These are phyloP conservation scores for Riparia riparia DNA, from an alignment of 2,113 vertebrate genomes.

Conservation along the genomic window DNA sequence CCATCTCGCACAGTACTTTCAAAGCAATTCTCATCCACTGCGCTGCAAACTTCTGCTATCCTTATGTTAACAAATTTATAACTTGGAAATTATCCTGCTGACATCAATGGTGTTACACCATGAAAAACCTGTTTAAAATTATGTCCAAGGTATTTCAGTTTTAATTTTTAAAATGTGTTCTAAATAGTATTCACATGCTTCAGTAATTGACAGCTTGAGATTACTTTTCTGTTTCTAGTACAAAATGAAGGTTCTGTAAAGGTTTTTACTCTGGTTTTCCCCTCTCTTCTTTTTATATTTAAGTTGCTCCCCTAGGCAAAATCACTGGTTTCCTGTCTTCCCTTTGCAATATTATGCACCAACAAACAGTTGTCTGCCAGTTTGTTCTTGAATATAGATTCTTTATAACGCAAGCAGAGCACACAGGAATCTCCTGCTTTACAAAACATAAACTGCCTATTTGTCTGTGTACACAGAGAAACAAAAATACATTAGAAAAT, in stretches of 20 bases:
- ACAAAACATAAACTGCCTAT: not conserved
- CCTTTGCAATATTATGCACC: not conserved
- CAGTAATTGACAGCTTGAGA: conserved; percentile 12
- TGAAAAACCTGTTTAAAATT: conserved; percentile 60
- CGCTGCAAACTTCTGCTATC: conserved; percentile 6
- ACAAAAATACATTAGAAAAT: not conserved
- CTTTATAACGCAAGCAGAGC: not conserved
- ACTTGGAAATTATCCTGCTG: conserved; percentile 55
- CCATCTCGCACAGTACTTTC: not conserved
- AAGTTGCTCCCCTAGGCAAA: not conserved
- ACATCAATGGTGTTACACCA: conserved; percentile 21
- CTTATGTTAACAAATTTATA: conserved; percentile 48
- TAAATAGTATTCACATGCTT: not conserved
- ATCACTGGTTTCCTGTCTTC: conserved; percentile 17
- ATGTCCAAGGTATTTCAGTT: not conserved
- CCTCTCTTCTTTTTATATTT: not conserved
- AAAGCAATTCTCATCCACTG: conserved; percentile 26
- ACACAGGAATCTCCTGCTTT: not conserved
- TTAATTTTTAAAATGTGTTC: conserved; percentile 45
- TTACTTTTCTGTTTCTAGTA: not conserved
- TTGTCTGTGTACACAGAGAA: not conserved
- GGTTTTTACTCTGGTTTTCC: not conserved
- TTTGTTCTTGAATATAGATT: not conserved
- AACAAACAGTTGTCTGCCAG: not conserved
- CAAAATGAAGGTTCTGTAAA: not conserved